Percentiles rank a stretch among this genome's conserved stretches.
Evolutionary conservation across 2,888 invertebrate genomes (phyloP).

Genomic region (Philereme vetulata): DNA sequence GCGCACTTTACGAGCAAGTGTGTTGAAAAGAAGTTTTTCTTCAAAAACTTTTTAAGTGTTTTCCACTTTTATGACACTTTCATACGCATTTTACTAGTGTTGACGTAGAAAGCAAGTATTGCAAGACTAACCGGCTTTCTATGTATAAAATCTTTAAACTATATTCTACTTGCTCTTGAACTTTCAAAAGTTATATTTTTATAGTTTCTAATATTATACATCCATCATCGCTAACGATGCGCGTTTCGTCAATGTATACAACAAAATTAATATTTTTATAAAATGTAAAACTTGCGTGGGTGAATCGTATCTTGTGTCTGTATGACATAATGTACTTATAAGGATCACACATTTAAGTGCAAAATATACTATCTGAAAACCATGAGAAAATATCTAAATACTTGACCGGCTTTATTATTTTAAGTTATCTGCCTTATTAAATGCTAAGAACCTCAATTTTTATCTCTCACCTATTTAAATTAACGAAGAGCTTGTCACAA

Average conservation of each 20-base stretch:
- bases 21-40: too few species aligned
- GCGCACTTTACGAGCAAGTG: too few species aligned
- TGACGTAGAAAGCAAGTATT: background rate
- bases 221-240: constrained; percentile 34
- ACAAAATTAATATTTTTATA: constrained; percentile 25
- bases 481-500: too few species aligned
- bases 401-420: too few species aligned
- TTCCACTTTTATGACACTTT: too few species aligned
- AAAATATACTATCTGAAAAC: too few species aligned
- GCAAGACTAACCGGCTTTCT: background rate
- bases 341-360: too few species aligned
- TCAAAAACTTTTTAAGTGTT: too few species aligned
- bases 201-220: constrained; percentile 31
- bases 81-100: background rate
- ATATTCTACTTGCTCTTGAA: constrained; percentile 33
- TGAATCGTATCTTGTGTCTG: background rate
- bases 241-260: constrained; percentile 34
- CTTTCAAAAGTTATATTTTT: constrained; percentile 33
- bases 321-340: background rate
- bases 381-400: too few species aligned
- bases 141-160: constrained; percentile 4
- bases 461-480: too few species aligned
- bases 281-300: constrained; percentile 13
- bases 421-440: too few species aligned
- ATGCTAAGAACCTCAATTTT: too few species aligned